Conservation (phyloP, 2,113 vertebrate species). For the Aspiorhynchus laticeps region DNA sequence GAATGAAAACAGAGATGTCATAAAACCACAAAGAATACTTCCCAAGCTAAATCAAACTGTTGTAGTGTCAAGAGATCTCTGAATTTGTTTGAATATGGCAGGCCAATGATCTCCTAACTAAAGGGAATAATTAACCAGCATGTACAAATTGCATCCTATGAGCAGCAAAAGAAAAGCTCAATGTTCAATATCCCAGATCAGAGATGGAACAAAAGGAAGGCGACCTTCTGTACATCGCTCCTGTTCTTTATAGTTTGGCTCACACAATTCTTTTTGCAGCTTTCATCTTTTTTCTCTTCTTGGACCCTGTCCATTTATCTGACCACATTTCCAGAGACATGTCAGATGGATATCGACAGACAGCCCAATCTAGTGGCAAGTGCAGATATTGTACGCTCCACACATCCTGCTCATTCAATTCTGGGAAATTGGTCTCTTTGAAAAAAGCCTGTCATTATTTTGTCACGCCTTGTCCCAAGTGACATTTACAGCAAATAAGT, state of each 20-base stretch:
- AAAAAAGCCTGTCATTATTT: constrained; percentile 79
- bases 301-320: constrained; percentile 67
- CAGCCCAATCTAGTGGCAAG: constrained; percentile 70
- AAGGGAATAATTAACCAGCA: constrained; percentile 37
- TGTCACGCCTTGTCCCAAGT: constrained; percentile 74
- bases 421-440: constrained; percentile 74
- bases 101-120: constrained; percentile 4
- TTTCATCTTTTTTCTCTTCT: constrained; percentile 22
- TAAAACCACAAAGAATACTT: not conserved
- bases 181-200: not conserved
- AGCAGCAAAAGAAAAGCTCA: not conserved
- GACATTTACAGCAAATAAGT: constrained; percentile 78
- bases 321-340: constrained; percentile 66
- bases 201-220: not conserved
- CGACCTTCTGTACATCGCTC: not conserved
- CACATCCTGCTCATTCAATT: constrained; percentile 76
- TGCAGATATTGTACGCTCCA: constrained; percentile 69
- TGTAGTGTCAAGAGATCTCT: not conserved
- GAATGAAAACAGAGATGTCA: not conserved
- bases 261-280: constrained; percentile 47
- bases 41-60: not conserved
- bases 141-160: constrained; percentile 15
- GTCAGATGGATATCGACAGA: constrained; percentile 69
- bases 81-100: constrained; percentile 28
- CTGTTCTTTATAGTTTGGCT: constrained; percentile 60